Percentiles rank a stretch among this genome's conserved stretches.
Conservation (phyloP, 1,140 invertebrate species). For the Varroa destructor region DNA sequence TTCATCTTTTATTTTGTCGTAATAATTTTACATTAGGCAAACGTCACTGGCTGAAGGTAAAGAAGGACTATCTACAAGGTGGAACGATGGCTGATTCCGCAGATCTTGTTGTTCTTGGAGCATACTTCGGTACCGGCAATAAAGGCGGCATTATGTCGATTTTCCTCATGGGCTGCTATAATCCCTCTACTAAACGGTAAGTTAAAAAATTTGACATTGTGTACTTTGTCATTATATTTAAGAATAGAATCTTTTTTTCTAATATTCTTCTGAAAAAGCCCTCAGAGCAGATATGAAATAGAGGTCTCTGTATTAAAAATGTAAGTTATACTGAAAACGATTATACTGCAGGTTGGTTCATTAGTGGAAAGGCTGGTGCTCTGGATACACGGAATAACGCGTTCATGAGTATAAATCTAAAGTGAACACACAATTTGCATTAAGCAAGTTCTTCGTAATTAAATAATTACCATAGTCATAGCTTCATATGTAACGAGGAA, state of each 20-base stretch:
- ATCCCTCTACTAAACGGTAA: conserved; percentile 47
- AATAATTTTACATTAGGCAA: conserved; percentile 58
- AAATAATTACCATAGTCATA: no score
- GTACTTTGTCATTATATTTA: conserved; percentile 38
- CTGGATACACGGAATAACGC: no score
- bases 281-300: not conserved
- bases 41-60: conserved; percentile 84
- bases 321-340: not conserved
- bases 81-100: conserved; percentile 87
- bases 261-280: not conserved
- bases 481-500: no score
- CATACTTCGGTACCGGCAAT: conserved; percentile 81
- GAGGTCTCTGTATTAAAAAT: not conserved
- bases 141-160: conserved; percentile 85
- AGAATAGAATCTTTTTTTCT: not conserved
- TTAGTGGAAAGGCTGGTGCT: not conserved
- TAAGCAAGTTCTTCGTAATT: no score
- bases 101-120: conserved; percentile 78
- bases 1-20: conserved; percentile 56
- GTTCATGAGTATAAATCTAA: no score
- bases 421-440: no score
- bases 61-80: conserved; percentile 78
- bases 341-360: not conserved
- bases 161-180: conserved; percentile 79
- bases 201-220: conserved; percentile 60